phyloP scores from a whole-genome alignment of 2,888 invertebrate species.

The Pyrocoelia pectoralis region DNA sequence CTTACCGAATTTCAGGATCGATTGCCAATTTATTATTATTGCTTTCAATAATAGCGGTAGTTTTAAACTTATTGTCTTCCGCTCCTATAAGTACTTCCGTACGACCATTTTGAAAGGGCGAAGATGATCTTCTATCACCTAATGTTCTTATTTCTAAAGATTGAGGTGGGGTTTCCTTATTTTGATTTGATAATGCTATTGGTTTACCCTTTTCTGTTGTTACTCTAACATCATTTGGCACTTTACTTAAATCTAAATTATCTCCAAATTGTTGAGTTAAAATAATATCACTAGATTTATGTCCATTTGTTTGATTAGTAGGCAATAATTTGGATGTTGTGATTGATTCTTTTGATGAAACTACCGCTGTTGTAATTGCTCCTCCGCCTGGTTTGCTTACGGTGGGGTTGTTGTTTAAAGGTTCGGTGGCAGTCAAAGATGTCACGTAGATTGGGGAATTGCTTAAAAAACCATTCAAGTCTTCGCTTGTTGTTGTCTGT shows the following conservation, averaged over 20 bases:
- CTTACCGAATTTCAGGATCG: slow-evolving; percentile 67
- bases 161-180: slow-evolving; percentile 44
- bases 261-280: slow-evolving; percentile 48
- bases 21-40: slow-evolving; percentile 65
- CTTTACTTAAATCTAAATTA: slow-evolving; percentile 41
- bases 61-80: slow-evolving; percentile 68
- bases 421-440: slow-evolving; percentile 69
- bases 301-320: slow-evolving; percentile 47
- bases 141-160: slow-evolving; percentile 60
- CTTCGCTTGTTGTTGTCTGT: slow-evolving; percentile 65
- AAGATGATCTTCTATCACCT: slow-evolving; percentile 62
- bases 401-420: slow-evolving; percentile 63
- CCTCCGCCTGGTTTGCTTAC: slow-evolving; percentile 54
- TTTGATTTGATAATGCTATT: slow-evolving; percentile 27
- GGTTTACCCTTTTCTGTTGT: slow-evolving; percentile 29
- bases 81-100: slow-evolving; percentile 78
- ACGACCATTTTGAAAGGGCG: slow-evolving; percentile 74
- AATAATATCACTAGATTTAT: slow-evolving; percentile 47
- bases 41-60: slow-evolving; percentile 68
- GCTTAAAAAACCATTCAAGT: slow-evolving; percentile 83
- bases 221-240: slow-evolving; percentile 53
- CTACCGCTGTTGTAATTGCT: slow-evolving; percentile 56
- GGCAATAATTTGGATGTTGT: slow-evolving; percentile 49
- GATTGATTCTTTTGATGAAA: slow-evolving; percentile 57
- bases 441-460: slow-evolving; percentile 86